These are phyloP conservation scores for Armadillidium nasatum DNA, from an alignment of 1,140 invertebrate genomes.

Conservation along the genomic window DNA sequence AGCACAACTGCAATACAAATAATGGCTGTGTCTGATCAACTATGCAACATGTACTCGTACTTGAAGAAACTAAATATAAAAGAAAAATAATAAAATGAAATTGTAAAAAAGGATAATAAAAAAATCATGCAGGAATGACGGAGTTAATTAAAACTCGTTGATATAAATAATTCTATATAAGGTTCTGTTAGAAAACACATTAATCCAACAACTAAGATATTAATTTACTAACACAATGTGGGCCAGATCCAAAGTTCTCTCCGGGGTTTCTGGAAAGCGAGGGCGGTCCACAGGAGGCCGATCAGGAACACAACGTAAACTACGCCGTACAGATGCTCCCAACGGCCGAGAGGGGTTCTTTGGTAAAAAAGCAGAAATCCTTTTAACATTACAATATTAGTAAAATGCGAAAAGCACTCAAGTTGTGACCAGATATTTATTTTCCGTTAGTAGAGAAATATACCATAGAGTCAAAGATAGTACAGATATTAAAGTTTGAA, in stretches of 20 bases:
- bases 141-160: neutral
- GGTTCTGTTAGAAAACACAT: too few species aligned
- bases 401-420: neutral
- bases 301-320: conserved; percentile 92
- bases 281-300: conserved; percentile 73
- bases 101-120: neutral
- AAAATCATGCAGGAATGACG: neutral
- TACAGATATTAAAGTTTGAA: too few species aligned
- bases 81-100: neutral
- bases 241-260: conserved; percentile 87
- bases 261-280: conserved; percentile 83
- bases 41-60: too few species aligned
- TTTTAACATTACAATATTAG: too few species aligned
- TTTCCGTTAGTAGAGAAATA: neutral
- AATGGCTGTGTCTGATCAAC: too few species aligned
- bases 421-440: too few species aligned
- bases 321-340: conserved; percentile 90
- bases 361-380: neutral
- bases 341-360: conserved; percentile 53
- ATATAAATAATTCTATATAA: too few species aligned
- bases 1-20: too few species aligned
- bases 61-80: neutral
- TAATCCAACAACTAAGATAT: too few species aligned
- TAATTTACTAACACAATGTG: conserved; percentile 79
- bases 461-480: too few species aligned